Evolutionary conservation across 2,797 vertebrate species (phyloP).

Genomic region (Rhinatrema bivittatum): DNA sequence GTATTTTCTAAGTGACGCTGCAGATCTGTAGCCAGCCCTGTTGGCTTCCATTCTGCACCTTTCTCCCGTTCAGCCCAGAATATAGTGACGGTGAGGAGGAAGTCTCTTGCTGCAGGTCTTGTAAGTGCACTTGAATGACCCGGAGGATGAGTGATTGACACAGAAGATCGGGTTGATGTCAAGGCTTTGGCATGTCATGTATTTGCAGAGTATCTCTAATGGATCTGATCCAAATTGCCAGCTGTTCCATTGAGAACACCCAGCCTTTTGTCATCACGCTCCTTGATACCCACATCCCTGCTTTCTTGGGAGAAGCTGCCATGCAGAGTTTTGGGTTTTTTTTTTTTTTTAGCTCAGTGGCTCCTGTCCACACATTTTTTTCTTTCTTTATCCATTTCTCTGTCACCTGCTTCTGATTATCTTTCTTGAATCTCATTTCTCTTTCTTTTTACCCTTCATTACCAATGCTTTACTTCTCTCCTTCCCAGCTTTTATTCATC

Average conservation of each 20-base stretch:
- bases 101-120: too few species aligned
- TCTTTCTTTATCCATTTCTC: background rate
- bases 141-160: background rate
- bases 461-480: too few species aligned
- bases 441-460: too few species aligned
- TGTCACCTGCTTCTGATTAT: too few species aligned
- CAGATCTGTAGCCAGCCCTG: too few species aligned
- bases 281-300: too few species aligned
- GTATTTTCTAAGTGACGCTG: too few species aligned
- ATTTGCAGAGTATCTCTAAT: background rate
- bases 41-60: background rate
- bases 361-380: background rate
- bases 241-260: background rate
- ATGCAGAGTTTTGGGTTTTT: too few species aligned
- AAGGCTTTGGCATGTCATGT: background rate
- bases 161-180: accelerated
- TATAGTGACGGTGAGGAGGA: background rate
- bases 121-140: background rate
- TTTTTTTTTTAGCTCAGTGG: too few species aligned
- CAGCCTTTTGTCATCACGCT: background rate
- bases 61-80: background rate
- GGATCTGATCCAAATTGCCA: background rate
- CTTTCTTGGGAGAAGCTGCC: too few species aligned
- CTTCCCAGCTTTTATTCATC: too few species aligned
- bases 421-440: too few species aligned